Base-by-base conservation (phyloP, 2,888 invertebrate species). In the Apodemia mormo region DNA sequence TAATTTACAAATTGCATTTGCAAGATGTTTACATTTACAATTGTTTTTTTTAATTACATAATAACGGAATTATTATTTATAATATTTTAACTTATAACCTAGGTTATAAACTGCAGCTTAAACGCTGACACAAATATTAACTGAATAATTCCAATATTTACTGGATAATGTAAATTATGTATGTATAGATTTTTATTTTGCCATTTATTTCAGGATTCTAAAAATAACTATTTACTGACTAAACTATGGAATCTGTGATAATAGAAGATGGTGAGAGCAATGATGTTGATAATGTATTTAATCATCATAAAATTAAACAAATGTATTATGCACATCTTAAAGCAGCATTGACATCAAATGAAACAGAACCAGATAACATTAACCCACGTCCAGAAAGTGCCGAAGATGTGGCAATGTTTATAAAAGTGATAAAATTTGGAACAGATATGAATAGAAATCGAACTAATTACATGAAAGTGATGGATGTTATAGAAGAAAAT, bases 401-500 rank as follows among this genome's bases (percentile, higher is more conserved):
- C 2, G 33, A 33, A 14, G 61, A 64, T 14, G 33, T 33, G 6
- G 61, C 61, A 14, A 64, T 5, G 10, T 14, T 64, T 7, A 64
- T 37, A 64, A 64, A 64, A 64, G 33, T 33, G 1, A 64, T 64
- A 14, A 64, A 64, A 7, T 64, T 64, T 64, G 61, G 61, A 5
- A 14, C 61, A 12, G 61, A 64, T n/a, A 64, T 64, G n/a, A 64
- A 64, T 64, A 4, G 33, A 64, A 64, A 64, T 33, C 61, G 61
- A 33, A 33, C n/a, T 33, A 64, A 64, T 7, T 64, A 64, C 14
- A 64, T 64, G 61, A 37, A 64, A 33, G 61, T 33, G 7, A 64
- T 64, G 61, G 70, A 66, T 68, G 71, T 73, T 45, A 61, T 66
- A 69, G 68, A 66, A 66, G 65, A 68, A 56, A 70, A 68, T 45